Conservation (phyloP, 2,797 vertebrate genomes). For the Hyperoplus lanceolatus region DNA sequence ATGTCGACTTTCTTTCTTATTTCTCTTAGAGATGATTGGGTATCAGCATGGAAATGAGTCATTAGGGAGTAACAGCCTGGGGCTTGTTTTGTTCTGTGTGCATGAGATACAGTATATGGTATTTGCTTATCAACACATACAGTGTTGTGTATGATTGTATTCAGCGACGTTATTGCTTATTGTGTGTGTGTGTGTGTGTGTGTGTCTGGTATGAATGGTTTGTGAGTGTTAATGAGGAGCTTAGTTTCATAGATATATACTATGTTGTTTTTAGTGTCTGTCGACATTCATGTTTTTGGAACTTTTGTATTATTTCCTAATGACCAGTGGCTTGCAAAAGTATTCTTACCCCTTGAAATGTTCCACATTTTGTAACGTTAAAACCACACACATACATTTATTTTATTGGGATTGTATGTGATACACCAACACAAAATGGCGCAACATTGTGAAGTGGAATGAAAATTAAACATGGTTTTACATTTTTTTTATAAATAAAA, state of each 20-base stretch:
- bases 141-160: neutral
- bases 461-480: too few relatives aligned
- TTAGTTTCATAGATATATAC: neutral
- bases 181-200: neutral
- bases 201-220: neutral
- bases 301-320: neutral
- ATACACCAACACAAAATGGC: too few relatives aligned
- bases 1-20: constrained; percentile 58
- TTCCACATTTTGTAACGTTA: too few relatives aligned
- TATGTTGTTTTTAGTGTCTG: neutral
- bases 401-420: too few relatives aligned
- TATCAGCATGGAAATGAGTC: constrained; percentile 62
- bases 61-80: constrained; percentile 53
- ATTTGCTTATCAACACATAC: constrained; percentile 2
- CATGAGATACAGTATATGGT: constrained; percentile 9
- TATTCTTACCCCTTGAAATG: too few relatives aligned
- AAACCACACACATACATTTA: too few relatives aligned
- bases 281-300: neutral
- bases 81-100: constrained; percentile 17
- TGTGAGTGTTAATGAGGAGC: neutral
- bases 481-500: too few relatives aligned
- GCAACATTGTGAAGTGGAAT: too few relatives aligned
- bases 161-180: neutral
- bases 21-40: constrained; percentile 59
- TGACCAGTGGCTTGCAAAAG: neutral